Evolutionary conservation across 2,888 invertebrate genomes (phyloP).

Genomic region (Trissonchulus sp.): DNA sequence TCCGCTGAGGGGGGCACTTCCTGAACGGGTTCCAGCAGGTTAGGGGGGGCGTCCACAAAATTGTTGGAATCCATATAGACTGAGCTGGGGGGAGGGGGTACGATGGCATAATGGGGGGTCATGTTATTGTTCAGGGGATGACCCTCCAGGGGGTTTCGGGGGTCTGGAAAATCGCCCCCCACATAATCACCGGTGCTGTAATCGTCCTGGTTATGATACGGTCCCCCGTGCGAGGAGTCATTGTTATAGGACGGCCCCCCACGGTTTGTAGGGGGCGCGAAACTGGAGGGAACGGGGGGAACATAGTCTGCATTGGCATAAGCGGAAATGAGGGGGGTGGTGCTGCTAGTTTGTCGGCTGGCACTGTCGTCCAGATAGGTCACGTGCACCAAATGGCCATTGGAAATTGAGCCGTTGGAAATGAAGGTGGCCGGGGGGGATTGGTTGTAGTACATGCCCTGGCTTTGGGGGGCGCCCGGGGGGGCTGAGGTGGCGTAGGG

Average conservation of each 20-base stretch:
- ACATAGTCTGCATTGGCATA: not conserved
- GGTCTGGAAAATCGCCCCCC: not conserved
- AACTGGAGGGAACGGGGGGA: too few relatives aligned
- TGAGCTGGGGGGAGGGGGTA: not conserved
- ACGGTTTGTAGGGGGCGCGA: too few relatives aligned
- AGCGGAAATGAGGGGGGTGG: conserved; percentile 12
- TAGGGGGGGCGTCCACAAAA: not conserved
- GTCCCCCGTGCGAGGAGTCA: too few relatives aligned
- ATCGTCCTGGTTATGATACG: too few relatives aligned
- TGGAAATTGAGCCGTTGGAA: conserved; percentile 1
- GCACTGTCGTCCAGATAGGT: conserved; percentile 27
- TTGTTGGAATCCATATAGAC: not conserved
- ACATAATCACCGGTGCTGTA: not conserved
- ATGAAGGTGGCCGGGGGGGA: not conserved
- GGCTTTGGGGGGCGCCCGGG: not conserved
- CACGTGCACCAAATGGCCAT: conserved; percentile 29
- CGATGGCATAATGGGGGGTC: not conserved
- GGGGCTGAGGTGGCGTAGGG: conserved; percentile 29
- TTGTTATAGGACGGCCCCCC: not conserved
- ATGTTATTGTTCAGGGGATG: too few relatives aligned
- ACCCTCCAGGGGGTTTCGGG: not conserved
- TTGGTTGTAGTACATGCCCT: not conserved
- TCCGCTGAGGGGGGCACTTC: not conserved
- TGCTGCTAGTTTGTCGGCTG: not conserved
- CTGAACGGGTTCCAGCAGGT: not conserved